These are phyloP conservation scores for Aricia agestis DNA, from an alignment of 1,140 invertebrate species.

Conservation along the genomic window DNA sequence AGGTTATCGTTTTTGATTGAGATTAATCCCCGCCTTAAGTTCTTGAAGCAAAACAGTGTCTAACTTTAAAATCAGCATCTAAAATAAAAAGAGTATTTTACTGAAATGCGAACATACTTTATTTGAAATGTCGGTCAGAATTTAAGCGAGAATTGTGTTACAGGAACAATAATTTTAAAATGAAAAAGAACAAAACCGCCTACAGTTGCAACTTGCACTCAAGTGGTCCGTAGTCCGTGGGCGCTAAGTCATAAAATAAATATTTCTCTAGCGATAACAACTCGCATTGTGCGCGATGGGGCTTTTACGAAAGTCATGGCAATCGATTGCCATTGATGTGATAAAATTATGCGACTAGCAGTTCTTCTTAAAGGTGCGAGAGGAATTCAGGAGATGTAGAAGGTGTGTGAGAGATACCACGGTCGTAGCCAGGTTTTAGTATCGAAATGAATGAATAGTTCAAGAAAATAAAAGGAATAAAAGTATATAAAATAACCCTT, in stretches of 20 bases:
- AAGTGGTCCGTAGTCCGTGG: slow-evolving; percentile 19
- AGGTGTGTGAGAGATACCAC: no score
- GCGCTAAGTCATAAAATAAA: slow-evolving; percentile 22
- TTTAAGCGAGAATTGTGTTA: neutral
- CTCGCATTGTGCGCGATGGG: slow-evolving; percentile 36
- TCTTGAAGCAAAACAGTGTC: no score
- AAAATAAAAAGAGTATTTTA: neutral
- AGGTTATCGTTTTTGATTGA: no score
- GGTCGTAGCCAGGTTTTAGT: no score
- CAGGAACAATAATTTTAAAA: neutral
- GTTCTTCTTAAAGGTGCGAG: no score
- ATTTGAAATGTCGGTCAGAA: neutral
- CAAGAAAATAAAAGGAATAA: no score
- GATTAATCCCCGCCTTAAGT: no score
- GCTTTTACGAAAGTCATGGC: neutral
- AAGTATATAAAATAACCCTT: no score
- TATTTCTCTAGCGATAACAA: slow-evolving; percentile 41
- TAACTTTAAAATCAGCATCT: no score
- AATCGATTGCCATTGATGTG: neutral
- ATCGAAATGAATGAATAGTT: no score
- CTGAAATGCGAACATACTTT: neutral
- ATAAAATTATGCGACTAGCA: no score
- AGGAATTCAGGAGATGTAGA: no score
- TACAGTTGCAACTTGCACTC: neutral
- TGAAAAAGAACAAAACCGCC: slow-evolving; percentile 10